Base-by-base conservation (phyloP, 2,113 vertebrate genomes). In the Sebastes schlegelii region DNA sequence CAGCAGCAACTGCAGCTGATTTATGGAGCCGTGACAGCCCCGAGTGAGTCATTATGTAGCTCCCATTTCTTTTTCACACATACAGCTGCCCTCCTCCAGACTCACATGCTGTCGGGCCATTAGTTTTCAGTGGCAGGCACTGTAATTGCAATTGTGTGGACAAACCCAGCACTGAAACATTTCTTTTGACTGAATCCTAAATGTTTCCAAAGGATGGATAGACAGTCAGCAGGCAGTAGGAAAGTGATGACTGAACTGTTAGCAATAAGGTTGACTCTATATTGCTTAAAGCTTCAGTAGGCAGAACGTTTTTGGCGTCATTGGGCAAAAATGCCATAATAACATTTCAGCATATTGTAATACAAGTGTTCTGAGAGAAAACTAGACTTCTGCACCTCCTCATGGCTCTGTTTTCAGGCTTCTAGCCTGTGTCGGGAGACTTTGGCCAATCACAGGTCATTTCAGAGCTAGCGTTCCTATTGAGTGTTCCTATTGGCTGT, bases 31-130 rank as follows among this genome's bases (percentile, higher is more conserved):
- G 5, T 80, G 84, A 77, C 84, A 87, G 71, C 62, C 42, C 46
- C 1, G 5, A 84, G 43, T 89, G 83, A 88, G 83, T 86, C 77
- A 86, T 86, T 74, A 63, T 76, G 67, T 6, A 64, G 85, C 77
- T 86, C 82, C 49, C 42, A 43, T 80, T 86, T 77, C 74, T 82
- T 85, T 34, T 80, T 85, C 80, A 82, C 85, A 55, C 76, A 62
- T 68, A 54, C 49, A 68, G 63, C 75, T 34, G 51, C 46, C 70
- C 60, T 55, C 46, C 86, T 70, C 62, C 60, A 49, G 16, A 77
- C 23, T 68, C 71, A 58, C 69, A 55, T 60, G 54, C 61, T 86
- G 73, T 60, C 26, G n/a, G 42, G 52, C 57, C 70, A 54, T 72
- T 64, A 17, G 54, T 90, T 79, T 78, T 23, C 58, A 69, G 5